Evolutionary conservation across 1,140 invertebrate genomes (phyloP), one percentile per base, ranked within the genome.

Genomic region (Sycophila sp.): DNA sequence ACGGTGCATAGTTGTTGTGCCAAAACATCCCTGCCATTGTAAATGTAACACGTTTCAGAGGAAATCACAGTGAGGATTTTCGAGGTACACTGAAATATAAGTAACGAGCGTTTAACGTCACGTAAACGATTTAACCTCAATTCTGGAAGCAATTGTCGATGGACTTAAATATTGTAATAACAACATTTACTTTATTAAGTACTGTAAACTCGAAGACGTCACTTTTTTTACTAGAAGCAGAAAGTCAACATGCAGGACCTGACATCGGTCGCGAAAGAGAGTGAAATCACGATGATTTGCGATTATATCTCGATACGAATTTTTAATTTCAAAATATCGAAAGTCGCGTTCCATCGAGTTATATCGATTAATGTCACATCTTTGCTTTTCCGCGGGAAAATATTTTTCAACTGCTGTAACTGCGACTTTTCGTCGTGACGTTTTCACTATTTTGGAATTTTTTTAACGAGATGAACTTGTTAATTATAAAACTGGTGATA

Each of bases 1-100:
- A 90, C 75, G 90, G 89, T 78, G 89, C 84, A 81, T 91, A 89
- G 86, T 92, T 92, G 83, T 90, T 91, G 81, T 92, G 90, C 93
- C 93, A 94, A 90, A 93, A 94, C 93, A 94, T 94, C 78, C 80
- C 90, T 81, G 47, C 53, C 30, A 68, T 51, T 65, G 32, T 71
- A 47, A 13, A 17, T 51, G 51, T 38, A 65, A 58, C 36, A 64
- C 28, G 40, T 60, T 69, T 22, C 36, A 62, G 51, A 47, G 17
- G 56, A 65, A 65, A 65, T 72, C 55, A 72, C 40, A 62, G 24
- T 40, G 36, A 70, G 49, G 42, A 17, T 40, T 59, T 73, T 49
- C 40, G 65, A 63, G 56, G 49, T 62, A 58, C 67, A 69, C 72
- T 69, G 68, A 40, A 73, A 73, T 17, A 49, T 34, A 51, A n/a